A percentile compares a stretch with the other conserved stretches of the same genome.
phyloP scores from a whole-genome alignment of 2,888 invertebrate genomes.

The Eulithis prunata region DNA sequence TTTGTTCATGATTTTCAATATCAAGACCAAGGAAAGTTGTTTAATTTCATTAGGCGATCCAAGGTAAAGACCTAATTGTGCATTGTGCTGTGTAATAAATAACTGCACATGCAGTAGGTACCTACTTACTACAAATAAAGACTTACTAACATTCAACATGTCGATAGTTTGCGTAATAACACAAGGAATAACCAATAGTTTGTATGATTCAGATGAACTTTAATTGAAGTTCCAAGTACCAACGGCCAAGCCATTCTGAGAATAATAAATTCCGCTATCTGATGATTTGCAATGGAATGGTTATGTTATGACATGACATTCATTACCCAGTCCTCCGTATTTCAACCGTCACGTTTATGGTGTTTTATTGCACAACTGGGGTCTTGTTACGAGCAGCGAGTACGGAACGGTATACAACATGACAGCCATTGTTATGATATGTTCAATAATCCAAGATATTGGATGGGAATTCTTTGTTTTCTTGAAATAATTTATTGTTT shows the following conservation, averaged over 20 bases:
- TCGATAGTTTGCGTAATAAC: slow-evolving; percentile 5
- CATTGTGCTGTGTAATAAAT: slow-evolving; percentile 40
- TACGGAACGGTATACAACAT: slow-evolving; percentile 1
- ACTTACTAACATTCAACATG: slow-evolving; percentile 10
- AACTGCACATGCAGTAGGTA: slow-evolving; percentile 27
- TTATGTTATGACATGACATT: slow-evolving; percentile 25
- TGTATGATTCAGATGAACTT: slow-evolving; percentile 28
- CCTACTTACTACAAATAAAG: slow-evolving; percentile 3
- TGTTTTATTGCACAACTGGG: slow-evolving; percentile 24
- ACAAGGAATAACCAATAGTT: slow-evolving; percentile 17
- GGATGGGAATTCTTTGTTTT: neutral
- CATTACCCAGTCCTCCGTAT: slow-evolving; percentile 16
- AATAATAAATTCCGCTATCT: slow-evolving; percentile 34
- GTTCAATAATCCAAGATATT: neutral
- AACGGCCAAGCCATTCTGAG: slow-evolving; percentile 28
- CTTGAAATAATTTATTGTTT: slow-evolving; percentile 2
- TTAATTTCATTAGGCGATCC: slow-evolving; percentile 37
- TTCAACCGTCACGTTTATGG: slow-evolving; percentile 22
- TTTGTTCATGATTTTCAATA: slow-evolving; percentile 19
- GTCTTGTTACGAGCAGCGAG: slow-evolving; percentile 4
- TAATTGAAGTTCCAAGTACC: slow-evolving; percentile 32
- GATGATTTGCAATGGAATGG: slow-evolving; percentile 20
- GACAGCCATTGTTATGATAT: neutral
- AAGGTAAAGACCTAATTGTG: slow-evolving; percentile 45
- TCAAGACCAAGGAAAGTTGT: slow-evolving; percentile 45